phyloP scores from a whole-genome alignment of 2,888 invertebrate species.

The Bombylius major region DNA sequence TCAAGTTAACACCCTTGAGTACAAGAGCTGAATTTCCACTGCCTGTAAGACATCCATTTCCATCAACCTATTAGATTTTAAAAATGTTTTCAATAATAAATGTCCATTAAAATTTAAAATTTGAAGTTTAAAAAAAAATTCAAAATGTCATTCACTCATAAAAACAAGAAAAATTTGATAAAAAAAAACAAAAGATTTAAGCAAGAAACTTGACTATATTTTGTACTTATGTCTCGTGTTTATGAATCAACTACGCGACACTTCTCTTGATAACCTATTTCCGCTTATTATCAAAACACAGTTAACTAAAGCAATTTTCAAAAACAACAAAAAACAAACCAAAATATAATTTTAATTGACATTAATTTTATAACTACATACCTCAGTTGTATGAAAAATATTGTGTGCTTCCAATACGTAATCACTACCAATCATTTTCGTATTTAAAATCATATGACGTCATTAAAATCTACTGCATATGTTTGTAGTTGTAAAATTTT shows the following conservation, averaged over 20 bases:
- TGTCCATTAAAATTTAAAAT: background rate
- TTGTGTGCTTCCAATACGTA: constrained; percentile 78
- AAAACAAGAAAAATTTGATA: no score
- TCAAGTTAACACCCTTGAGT: constrained; percentile 82
- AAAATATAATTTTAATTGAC: no score
- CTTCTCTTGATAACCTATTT: background rate
- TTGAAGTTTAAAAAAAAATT: no score
- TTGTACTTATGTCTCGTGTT: background rate
- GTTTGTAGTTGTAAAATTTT: no score
- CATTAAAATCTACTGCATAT: background rate
- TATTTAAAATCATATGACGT: constrained; percentile 1
- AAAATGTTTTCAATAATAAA: background rate
- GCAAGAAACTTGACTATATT: background rate
- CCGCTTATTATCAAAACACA: background rate
- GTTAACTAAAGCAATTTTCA: no score
- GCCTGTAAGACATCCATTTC: constrained; percentile 62
- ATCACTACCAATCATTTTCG: constrained; percentile 65
- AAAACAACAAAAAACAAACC: no score
- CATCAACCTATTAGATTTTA: constrained; percentile 69
- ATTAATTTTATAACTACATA: constrained; percentile 32
- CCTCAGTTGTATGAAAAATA: constrained; percentile 81
- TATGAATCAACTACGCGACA: background rate
- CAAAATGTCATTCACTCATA: no score
- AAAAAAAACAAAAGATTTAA: constrained; percentile 7
- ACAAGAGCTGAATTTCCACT: constrained; percentile 74